Percentiles rank a stretch among this genome's conserved stretches.
phyloP scores from a whole-genome alignment of 2,888 invertebrate genomes.

The Thereva unica region DNA sequence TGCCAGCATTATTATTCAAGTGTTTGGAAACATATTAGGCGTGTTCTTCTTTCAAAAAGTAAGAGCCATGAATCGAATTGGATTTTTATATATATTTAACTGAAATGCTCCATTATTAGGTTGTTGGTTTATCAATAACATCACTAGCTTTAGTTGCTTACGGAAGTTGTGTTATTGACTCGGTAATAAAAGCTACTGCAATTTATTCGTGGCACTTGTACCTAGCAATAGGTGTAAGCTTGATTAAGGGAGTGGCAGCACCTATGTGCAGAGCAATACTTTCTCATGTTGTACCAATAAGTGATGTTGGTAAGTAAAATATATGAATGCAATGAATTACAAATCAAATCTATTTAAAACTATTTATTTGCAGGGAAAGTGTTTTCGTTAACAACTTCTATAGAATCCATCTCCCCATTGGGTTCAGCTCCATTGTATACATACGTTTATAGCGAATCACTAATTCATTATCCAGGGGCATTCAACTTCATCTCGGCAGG shows the following conservation, averaged over 20 bases:
- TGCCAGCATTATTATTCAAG: constrained; percentile 60
- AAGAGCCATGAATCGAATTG: neutral
- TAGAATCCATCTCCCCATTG: constrained; percentile 69
- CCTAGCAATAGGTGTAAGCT: constrained; percentile 51
- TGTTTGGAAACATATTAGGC: constrained; percentile 65
- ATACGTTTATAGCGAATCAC: constrained; percentile 63
- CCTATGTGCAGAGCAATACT: constrained; percentile 58
- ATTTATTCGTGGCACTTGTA: constrained; percentile 53
- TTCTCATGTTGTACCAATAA: constrained; percentile 53
- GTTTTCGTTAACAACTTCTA: constrained; percentile 68
- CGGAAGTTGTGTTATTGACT: constrained; percentile 53
- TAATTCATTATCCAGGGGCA: constrained; percentile 61
- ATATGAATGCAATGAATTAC: neutral
- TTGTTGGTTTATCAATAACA: constrained; percentile 52
- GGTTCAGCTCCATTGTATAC: constrained; percentile 68
- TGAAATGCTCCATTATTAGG: constrained; percentile 40
- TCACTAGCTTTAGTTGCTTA: constrained; percentile 52
- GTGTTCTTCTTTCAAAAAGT: constrained; percentile 63
- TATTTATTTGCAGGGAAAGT: constrained; percentile 61
- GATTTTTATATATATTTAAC: neutral
- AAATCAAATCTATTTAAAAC: no score
- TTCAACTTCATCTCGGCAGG: constrained; percentile 64
- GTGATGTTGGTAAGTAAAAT: constrained; percentile 55
- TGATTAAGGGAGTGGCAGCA: constrained; percentile 53
- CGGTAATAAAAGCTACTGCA: constrained; percentile 55